Evolutionary conservation across 2,888 invertebrate species (phyloP), one percentile per base, ranked within the genome.

Genomic region (Rosalia funebris): DNA sequence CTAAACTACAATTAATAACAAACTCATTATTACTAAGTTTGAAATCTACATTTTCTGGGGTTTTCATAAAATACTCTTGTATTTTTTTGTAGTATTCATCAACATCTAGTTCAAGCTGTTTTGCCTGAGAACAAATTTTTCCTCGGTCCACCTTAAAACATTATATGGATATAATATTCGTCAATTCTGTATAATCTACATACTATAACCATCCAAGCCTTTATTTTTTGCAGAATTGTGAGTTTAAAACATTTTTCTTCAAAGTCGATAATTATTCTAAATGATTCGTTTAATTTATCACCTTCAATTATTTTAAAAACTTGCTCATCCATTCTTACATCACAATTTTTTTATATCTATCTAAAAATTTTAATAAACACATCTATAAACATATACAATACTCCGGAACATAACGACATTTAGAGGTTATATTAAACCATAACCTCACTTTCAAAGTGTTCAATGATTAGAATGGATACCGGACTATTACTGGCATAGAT

Each of bases 21-120:
- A 71, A 65, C 36, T 53, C 57, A 34, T 53, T 61, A 19, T 63
- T 34, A 2, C 37, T 42, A 50, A 72, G 62, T 32, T 48, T 57
- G 16, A 71, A 65, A 36, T 67, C 63, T 0, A 67, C 57, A 36
- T 65, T 61, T 4, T 41, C n/a, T 31, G 65, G 62, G 14, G 54
- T 54, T 7, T 46, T 39, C 17, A 53, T 19, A 34, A 73, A 54
- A 48, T 65, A 68, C 9, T 47, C 42, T 55, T 65, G 63, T 19
- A 72, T 50, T 10, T 62, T 66, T 9, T 47, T 17, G 15, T 50
- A 70, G 41, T 70, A 71, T 36, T 66, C 61, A n/a, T 66, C 61
- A 9, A 56, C 5, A 25, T 41, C 16, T 15, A 59, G 14, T 12
- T 50, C 17, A 12, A 63, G 57, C 15, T 59, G 39, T 15, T 62